Evolutionary conservation across 1,140 invertebrate genomes (phyloP).

Genomic region (Eriosoma lanigerum): DNA sequence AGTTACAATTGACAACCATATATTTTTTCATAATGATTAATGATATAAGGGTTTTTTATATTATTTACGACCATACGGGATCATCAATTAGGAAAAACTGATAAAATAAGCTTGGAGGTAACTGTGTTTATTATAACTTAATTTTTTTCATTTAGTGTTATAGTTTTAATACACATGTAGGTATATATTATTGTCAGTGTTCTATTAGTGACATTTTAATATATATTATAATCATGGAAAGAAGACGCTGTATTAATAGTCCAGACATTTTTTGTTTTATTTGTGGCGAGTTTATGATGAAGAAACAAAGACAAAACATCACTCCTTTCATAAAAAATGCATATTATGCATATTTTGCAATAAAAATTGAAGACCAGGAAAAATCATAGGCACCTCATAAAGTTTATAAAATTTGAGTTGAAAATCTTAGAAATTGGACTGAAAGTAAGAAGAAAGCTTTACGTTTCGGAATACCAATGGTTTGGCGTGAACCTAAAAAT

Average conservation of each 20-base stretch:
- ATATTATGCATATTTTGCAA: conserved; percentile 41
- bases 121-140: not conserved
- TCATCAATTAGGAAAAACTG: conserved; percentile 5
- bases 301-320: conserved; percentile 49
- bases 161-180: not conserved
- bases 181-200: not conserved
- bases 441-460: conserved; percentile 32
- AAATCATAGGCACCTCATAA: too few species aligned
- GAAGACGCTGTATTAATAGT: conserved; percentile 29
- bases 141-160: not conserved
- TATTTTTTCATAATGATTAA: not conserved
- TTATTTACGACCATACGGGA: not conserved
- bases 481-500: conserved; percentile 54
- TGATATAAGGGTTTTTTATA: not conserved
- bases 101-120: conserved; percentile 1
- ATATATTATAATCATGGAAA: not conserved
- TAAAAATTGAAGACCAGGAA: conserved; percentile 39
- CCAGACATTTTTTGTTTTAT: conserved; percentile 50
- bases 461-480: conserved; percentile 54
- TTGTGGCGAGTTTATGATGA: conserved; percentile 52
- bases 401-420: conserved; percentile 11
- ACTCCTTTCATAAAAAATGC: conserved; percentile 50
- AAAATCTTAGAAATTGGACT: conserved; percentile 18
- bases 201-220: not conserved
- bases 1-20: not conserved